These are phyloP conservation scores for Megaleporinus macrocephalus DNA, from an alignment of 2,113 vertebrate genomes.

Conservation along the genomic window DNA sequence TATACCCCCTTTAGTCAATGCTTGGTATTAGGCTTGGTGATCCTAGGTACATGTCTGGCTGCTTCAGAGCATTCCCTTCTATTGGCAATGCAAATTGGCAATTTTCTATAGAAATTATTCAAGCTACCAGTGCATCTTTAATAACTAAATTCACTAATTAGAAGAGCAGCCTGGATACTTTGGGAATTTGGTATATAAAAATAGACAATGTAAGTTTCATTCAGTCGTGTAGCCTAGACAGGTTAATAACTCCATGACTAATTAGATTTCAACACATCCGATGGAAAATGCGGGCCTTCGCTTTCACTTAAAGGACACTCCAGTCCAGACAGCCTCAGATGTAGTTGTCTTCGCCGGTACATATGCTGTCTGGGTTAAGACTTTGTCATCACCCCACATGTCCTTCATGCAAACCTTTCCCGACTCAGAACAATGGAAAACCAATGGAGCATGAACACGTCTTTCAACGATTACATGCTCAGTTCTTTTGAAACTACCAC, in stretches of 20 bases:
- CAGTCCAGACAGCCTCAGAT: not conserved
- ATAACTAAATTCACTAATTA: too few relatives aligned
- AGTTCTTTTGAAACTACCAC: not conserved
- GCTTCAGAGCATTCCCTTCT: too few relatives aligned
- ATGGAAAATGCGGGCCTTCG: not conserved
- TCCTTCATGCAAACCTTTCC: constrained; percentile 19
- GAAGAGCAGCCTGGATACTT: too few relatives aligned
- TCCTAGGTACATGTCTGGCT: too few relatives aligned
- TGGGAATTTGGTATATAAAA: too few relatives aligned
- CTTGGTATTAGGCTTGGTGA: too few relatives aligned
- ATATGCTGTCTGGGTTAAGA: not conserved
- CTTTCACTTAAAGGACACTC: not conserved
- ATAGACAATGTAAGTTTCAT: too few relatives aligned
- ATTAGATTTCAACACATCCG: not conserved
- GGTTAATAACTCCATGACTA: not conserved
- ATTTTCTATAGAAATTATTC: too few relatives aligned
- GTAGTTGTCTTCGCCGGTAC: not conserved
- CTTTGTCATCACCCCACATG: not conserved
- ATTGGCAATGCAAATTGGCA: too few relatives aligned
- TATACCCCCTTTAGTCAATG: too few relatives aligned
- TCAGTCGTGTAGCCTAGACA: too few relatives aligned
- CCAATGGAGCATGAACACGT: constrained; percentile 19
- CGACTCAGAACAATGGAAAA: not conserved
- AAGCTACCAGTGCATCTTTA: too few relatives aligned
- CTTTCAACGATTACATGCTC: constrained; percentile 13